Base-by-base conservation (phyloP, 1,140 invertebrate genomes). In the Ganaspis sp. region DNA sequence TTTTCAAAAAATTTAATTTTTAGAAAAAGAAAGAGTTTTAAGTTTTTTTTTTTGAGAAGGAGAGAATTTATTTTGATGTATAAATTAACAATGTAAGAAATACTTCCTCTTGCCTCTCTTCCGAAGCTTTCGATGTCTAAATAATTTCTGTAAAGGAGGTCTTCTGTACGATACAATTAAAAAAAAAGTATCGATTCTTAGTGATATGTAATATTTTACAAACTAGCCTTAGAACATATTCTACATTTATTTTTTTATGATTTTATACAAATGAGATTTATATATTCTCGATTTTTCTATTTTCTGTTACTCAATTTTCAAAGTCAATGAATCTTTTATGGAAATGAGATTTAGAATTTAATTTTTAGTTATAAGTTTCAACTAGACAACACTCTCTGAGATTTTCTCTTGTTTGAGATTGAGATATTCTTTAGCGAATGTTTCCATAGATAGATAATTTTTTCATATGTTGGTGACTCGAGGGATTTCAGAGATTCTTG, bases 171-270 rank as follows among this genome's bases (percentile, higher is more conserved):
- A 64, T 29, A 26, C 58, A 29, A 29, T 29, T 64, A 26, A 64
- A 12, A 26, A 64, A 12, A 29, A 64, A 26, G 58, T 64, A n/a
- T 64, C 23, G 58, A 29, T 12, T 64, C 5, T 64, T 64, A 64
- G 58, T 64, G 58, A 64, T 64, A 64, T 64, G 58, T 64, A 64
- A 29, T 64, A 64, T 64, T 64, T 64, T 64, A 64, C 58, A 64
- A 64, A 12, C 26, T 64, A 29, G 23, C 23, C 26, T 58, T 45
- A 49, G 45, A 64, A 34, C 58, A 64, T 64, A 64, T 29, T 64
- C 23, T 64, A 64, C 58, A 64, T 64, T 64, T 64, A 64, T 64
- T 64, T 64, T 64, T 64, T 29, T 64, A 64, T 64, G 58, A 64
- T 64, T 64, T 64, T 34, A 34, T 64, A 64, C 58, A 64, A 64